phyloP scores from a whole-genome alignment of 1,140 invertebrate species.

The Idris sp. region DNA sequence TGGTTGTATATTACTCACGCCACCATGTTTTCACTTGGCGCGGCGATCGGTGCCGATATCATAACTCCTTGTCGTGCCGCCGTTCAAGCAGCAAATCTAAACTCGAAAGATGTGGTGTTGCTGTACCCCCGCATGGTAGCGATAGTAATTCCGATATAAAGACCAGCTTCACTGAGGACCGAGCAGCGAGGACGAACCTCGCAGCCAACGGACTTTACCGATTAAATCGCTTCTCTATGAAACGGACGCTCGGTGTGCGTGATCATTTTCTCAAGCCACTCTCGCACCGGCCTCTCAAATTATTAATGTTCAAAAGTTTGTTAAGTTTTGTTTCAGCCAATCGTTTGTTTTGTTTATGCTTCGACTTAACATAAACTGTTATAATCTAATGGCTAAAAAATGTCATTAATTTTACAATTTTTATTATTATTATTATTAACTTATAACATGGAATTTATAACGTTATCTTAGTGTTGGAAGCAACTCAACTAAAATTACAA shows the following conservation, averaged over 20 bases:
- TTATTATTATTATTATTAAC: too few relatives aligned
- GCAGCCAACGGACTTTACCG: slow-evolving; percentile 20
- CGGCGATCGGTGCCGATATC: slow-evolving; percentile 77
- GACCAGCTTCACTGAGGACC: slow-evolving; percentile 53
- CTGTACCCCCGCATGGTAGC: slow-evolving; percentile 59
- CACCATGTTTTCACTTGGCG: slow-evolving; percentile 78
- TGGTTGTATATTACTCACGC: slow-evolving; percentile 78
- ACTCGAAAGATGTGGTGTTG: slow-evolving; percentile 60
- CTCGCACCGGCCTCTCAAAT: slow-evolving; percentile 18
- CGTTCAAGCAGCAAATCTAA: slow-evolving; percentile 72
- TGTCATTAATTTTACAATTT: too few relatives aligned
- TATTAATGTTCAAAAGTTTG: slow-evolving; percentile 17
- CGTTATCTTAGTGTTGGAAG: too few relatives aligned
- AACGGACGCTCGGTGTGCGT: slow-evolving; percentile 32
- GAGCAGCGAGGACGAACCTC: slow-evolving; percentile 30
- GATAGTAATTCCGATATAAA: slow-evolving; percentile 74
- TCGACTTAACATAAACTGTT: too few relatives aligned
- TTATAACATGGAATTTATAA: too few relatives aligned
- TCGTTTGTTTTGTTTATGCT: slow-evolving; percentile 1
- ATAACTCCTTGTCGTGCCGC: slow-evolving; percentile 78
- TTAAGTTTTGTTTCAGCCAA: slow-evolving; percentile 2
- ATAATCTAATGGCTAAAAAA: too few relatives aligned
- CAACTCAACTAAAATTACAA: too few relatives aligned
- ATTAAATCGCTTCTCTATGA: slow-evolving; percentile 56
- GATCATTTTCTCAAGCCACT: slow-evolving; percentile 40